Base-by-base conservation (phyloP, 2,797 vertebrate species). In the Malurus leucopterus region DNA sequence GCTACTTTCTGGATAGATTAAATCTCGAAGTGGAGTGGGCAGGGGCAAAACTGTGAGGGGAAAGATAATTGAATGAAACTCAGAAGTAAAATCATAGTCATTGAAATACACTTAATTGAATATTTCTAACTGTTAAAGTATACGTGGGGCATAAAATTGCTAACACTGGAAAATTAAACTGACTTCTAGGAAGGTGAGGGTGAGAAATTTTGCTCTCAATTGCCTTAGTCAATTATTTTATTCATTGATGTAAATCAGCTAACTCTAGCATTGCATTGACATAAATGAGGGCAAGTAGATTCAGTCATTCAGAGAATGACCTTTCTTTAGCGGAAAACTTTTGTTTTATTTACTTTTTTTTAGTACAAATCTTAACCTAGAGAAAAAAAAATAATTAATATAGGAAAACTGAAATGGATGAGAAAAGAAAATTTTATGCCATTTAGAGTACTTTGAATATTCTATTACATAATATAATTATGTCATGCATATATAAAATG, bases 101-200 rank as follows among this genome's bases (percentile, higher is more conserved):
- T 41, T 75, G 32, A 72, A 89, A 90, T 64, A n/a, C 6, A 82
- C 20, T 36, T 87, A 89, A 80, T 36, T 75, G 59, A 78, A 77
- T 85, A 84, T 63, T 87, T 85, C 41, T 84, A 85, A 58, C 29
- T 67, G n/a, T 65, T 90, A n/a, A 89, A 76, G 64, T n/a, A 67
- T 69, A 81, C 40, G 50, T 81, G 34, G 40, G 63, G 59, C 76
- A 85, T 78, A 87, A 84, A 89, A 89, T 34, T 68, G 27, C 55
- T 85, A 74, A 85, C 55, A 81, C 11, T 75, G 49, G 72, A 87
- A 94, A 90, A 92, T 89, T 62, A 87, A 93, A 83, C 62, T 61
- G 55, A 75, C 72, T 89, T 74, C 70, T 47, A 81, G 26, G 63
- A 75, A 87, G 53, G 44, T 80, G 85, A 84, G 27, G 20, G 53